Evolutionary conservation across 2,797 vertebrate genomes (phyloP).

Genomic region (Bradypodion ventrale): DNA sequence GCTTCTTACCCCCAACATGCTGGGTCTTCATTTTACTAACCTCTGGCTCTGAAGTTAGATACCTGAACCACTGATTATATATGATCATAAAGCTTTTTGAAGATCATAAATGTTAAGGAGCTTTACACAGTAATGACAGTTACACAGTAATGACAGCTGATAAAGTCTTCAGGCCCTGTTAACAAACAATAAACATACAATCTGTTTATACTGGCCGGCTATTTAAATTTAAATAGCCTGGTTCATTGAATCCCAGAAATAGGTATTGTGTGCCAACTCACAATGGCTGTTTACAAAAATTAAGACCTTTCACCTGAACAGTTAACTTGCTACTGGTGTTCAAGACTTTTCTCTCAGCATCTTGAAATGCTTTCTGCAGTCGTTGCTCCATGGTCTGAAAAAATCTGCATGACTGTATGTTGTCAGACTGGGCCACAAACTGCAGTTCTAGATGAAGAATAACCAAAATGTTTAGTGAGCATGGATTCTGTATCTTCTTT

Average conservation of each 20-base stretch:
- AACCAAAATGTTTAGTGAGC: neutral
- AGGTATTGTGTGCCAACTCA: conserved; percentile 2
- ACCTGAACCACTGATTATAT: too few relatives aligned
- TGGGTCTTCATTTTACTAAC: too few relatives aligned
- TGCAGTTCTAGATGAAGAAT: conserved; percentile 85
- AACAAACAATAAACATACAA: neutral
- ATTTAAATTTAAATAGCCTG: neutral
- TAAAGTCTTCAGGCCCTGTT: neutral
- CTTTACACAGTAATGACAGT: neutral
- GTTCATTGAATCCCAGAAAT: neutral
- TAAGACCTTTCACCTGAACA: conserved; percentile 81
- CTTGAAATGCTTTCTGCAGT: conserved; percentile 91
- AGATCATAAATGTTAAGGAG: neutral
- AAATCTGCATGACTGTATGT: conserved; percentile 92
- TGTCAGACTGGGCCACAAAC: conserved; percentile 89
- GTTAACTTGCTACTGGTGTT: conserved; percentile 84
- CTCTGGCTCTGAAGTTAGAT: too few relatives aligned
- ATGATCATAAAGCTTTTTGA: neutral
- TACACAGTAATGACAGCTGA: neutral
- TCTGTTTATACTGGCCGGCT: neutral
- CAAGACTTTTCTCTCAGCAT: conserved; percentile 88
- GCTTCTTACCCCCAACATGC: too few relatives aligned
- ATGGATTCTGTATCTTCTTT: neutral
- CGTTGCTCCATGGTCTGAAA: conserved; percentile 94
- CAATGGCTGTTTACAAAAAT: conserved; percentile 16